A percentile compares a stretch with the other conserved stretches of the same genome.
These are phyloP conservation scores for Struthidea cinerea DNA, from an alignment of 2,113 vertebrate species.

Conservation along the genomic window DNA sequence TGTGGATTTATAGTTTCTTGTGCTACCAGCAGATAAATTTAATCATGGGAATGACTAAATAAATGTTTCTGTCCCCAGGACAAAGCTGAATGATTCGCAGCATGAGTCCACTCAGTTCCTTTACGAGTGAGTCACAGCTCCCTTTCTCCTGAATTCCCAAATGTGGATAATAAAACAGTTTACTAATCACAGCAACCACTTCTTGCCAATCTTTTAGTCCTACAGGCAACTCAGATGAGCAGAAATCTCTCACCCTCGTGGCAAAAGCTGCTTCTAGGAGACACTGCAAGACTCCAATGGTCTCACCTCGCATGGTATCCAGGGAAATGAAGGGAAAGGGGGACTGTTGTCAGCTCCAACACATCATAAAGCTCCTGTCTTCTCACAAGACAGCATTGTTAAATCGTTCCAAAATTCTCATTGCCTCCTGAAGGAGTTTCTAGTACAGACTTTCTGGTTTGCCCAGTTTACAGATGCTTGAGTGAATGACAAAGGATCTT, in stretches of 20 bases:
- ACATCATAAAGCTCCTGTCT: background rate
- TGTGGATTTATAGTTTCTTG: background rate
- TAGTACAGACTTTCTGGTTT: background rate
- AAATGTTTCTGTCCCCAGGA: background rate
- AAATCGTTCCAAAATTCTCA: background rate
- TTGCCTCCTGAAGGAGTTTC: background rate
- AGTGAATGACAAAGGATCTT: background rate
- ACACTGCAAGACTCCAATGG: background rate
- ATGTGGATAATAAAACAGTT: background rate
- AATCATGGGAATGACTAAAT: background rate
- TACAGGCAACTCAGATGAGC: background rate
- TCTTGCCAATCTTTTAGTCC: background rate
- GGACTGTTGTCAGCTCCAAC: background rate
- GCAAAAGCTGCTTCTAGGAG: background rate
- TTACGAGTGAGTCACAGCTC: conserved; percentile 8
- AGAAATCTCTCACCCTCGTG: background rate
- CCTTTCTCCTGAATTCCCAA: background rate
- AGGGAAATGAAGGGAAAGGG: background rate
- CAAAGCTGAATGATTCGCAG: background rate
- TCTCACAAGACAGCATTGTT: background rate
- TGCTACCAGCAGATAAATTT: background rate
- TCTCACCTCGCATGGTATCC: background rate
- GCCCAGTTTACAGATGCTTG: background rate
- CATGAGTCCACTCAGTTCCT: background rate
- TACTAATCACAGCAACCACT: background rate